Conservation (phyloP, 1,140 invertebrate species). For the Armadillidium nasatum region DNA sequence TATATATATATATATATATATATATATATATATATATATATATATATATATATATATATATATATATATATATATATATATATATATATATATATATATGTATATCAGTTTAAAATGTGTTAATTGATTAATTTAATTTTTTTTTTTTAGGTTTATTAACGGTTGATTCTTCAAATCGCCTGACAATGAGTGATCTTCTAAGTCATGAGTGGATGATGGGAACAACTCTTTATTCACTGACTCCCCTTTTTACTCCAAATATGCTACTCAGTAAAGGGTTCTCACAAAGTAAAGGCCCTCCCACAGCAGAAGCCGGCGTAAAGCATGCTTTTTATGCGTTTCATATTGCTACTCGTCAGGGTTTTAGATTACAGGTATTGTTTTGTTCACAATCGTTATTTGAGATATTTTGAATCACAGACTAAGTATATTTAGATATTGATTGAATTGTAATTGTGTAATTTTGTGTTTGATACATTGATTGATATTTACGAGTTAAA, state of each 20-base stretch:
- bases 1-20: neutral
- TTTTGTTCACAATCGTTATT: no score
- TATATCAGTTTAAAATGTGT: no score
- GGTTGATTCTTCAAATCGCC: no score
- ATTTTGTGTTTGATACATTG: no score
- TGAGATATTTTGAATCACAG: no score
- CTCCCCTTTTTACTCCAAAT: slow-evolving; percentile 57
- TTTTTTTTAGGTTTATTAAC: no score
- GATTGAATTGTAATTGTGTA: no score
- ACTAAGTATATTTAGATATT: no score
- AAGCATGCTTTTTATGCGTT: slow-evolving; percentile 64
- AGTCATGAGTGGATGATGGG: slow-evolving; percentile 62
- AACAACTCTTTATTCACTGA: slow-evolving; percentile 49
- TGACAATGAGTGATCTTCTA: slow-evolving; percentile 54
- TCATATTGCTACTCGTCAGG: slow-evolving; percentile 63
- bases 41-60: slow-evolving; percentile 19
- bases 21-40: neutral
- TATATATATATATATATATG: no score
- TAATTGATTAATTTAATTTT: no score
- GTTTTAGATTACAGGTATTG: slow-evolving; percentile 55
- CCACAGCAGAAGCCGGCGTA: slow-evolving; percentile 52
- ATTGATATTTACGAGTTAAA: no score
- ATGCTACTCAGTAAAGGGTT: slow-evolving; percentile 54
- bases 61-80: no score
- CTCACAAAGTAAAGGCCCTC: slow-evolving; percentile 44